A percentile compares a stretch with the other conserved stretches of the same genome.
Evolutionary conservation across 2,888 invertebrate genomes (phyloP).

Genomic region (Archips xylosteana): DNA sequence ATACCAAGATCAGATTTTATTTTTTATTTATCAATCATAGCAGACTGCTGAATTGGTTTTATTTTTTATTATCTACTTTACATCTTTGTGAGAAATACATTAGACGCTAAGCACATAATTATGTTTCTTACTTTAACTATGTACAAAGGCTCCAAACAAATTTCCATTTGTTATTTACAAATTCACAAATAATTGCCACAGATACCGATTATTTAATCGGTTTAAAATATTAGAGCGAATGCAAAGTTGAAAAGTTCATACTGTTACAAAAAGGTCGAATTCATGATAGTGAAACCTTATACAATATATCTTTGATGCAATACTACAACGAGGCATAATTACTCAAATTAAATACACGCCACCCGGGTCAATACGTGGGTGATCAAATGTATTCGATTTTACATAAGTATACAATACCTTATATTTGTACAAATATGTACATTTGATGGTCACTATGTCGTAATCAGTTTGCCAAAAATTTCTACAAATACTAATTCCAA

Average conservation of each 20-base stretch:
- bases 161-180: slow-evolving; percentile 21
- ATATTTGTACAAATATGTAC: background rate
- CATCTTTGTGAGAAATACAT: background rate
- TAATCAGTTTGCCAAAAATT: background rate
- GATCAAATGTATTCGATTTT: too few species aligned
- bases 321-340: too few species aligned
- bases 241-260: background rate
- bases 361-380: too few species aligned
- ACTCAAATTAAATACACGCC: too few species aligned
- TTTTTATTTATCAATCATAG: background rate
- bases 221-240: too few species aligned
- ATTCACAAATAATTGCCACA: background rate
- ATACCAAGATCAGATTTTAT: background rate
- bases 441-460: background rate
- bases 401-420: too few species aligned
- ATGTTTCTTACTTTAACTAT: background rate
- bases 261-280: too few species aligned
- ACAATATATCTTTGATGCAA: too few species aligned
- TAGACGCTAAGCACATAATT: background rate
- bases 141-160: slow-evolving; percentile 14
- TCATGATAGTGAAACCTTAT: too few species aligned
- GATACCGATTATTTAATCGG: background rate
- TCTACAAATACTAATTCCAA: background rate
- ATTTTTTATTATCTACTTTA: background rate
- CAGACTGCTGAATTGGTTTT: background rate